phyloP scores from a whole-genome alignment of 2,113 vertebrate species.

The Chamaetylas fuelleborni region DNA sequence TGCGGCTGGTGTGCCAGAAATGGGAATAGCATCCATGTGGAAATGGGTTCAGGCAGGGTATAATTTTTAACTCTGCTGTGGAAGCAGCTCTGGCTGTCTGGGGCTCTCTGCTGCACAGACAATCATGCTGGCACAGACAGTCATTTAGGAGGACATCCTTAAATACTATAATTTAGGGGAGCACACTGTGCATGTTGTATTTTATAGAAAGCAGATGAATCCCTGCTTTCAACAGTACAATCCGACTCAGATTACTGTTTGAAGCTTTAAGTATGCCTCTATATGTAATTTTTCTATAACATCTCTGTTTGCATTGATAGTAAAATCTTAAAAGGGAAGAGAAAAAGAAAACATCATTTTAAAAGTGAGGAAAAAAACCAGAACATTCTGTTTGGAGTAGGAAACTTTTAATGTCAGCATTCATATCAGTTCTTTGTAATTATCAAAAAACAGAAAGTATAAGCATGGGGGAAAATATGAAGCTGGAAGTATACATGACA shows the following conservation, averaged over 20 bases:
- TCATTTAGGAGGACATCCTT: not conserved
- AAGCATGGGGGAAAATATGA: not conserved
- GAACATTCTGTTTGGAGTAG: not conserved
- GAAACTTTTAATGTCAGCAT: conserved; percentile 26
- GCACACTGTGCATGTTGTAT: not conserved
- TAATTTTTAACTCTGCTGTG: not conserved
- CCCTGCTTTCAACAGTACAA: not conserved
- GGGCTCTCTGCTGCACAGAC: not conserved
- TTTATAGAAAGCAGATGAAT: not conserved
- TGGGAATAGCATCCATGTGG: not conserved
- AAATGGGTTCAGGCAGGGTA: not conserved
- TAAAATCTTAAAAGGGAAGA: not conserved
- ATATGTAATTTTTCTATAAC: not conserved
- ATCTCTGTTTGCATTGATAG: not conserved
- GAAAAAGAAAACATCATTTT: not conserved
- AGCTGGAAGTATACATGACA: not conserved
- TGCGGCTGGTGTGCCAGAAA: not conserved
- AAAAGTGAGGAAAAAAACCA: not conserved
- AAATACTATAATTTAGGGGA: not conserved
- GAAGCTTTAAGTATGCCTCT: not conserved
- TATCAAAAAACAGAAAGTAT: not conserved
- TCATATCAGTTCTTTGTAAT: not conserved
- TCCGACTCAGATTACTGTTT: not conserved
- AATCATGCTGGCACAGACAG: not conserved
- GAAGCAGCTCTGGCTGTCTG: not conserved